Evolutionary conservation across 2,888 invertebrate genomes (phyloP).

Genomic region (Drosophila crucigera): DNA sequence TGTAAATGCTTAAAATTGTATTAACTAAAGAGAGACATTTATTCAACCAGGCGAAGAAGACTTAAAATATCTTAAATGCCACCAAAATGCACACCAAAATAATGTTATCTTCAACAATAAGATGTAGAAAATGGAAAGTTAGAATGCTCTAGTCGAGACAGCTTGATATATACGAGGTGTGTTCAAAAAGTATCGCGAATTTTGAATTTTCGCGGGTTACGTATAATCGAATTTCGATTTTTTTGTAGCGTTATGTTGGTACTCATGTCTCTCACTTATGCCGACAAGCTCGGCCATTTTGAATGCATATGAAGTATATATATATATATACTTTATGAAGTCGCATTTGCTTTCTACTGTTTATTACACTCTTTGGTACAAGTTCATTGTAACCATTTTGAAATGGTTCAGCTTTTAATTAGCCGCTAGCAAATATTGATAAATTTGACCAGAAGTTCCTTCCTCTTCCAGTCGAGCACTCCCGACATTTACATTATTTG

Average conservation of each 20-base stretch:
- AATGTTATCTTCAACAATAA: neutral
- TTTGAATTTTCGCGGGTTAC: no score
- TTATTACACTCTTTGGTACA: neutral
- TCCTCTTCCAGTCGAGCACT: neutral
- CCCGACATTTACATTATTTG: neutral
- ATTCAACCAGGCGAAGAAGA: neutral
- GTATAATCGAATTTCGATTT: no score
- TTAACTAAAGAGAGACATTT: neutral
- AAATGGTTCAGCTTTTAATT: neutral
- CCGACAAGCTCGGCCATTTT: no score
- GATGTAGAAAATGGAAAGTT: neutral
- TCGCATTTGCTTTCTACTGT: neutral
- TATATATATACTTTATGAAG: neutral
- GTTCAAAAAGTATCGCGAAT: no score
- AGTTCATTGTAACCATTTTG: neutral
- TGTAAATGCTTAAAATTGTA: neutral
- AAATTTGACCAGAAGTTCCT: neutral
- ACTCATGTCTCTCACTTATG: no score
- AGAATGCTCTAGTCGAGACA: neutral
- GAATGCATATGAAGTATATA: no score
- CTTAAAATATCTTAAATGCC: neutral
- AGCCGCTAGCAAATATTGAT: no score
- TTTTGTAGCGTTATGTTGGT: no score
- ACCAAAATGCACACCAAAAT: neutral
- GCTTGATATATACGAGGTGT: neutral